Evolutionary conservation across 35 echinoderm and acorn worm genomes (phyloP).

Genomic region (Strongylocentrotus purpuratus): DNA sequence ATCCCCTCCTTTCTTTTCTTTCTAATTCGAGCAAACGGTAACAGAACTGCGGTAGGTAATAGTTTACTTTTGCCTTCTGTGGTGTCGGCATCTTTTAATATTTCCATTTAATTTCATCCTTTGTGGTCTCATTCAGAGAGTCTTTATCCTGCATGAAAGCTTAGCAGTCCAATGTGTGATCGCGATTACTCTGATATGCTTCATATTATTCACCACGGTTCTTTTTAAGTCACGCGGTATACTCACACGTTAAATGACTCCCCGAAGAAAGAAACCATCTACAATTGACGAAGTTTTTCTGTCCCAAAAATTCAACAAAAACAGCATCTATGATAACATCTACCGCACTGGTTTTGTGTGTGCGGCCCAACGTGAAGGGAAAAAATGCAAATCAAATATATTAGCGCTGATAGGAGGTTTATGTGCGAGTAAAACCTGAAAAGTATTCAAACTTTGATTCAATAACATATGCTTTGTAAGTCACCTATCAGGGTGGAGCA

Average conservation of each 20-base stretch:
- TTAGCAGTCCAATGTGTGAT: background rate
- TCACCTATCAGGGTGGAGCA: background rate
- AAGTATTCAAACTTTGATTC: background rate
- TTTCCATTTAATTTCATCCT: background rate
- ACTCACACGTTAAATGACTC: background rate
- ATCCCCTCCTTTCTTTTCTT: background rate
- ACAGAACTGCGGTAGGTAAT: slow-evolving; percentile 16
- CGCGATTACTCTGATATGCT: slow-evolving; percentile 33
- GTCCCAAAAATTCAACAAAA: slow-evolving; percentile 3
- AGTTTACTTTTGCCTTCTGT: slow-evolving; percentile 26
- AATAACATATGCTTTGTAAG: slow-evolving; percentile 5
- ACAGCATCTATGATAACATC: slow-evolving; percentile 27
- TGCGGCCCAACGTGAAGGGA: background rate
- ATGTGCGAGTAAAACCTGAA: background rate
- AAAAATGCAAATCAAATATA: background rate
- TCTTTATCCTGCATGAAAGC: background rate
- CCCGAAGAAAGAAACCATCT: background rate
- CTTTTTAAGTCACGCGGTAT: background rate
- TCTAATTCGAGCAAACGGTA: background rate
- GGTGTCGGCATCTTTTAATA: slow-evolving; percentile 31
- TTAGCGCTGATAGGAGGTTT: background rate
- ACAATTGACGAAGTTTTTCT: slow-evolving; percentile 2
- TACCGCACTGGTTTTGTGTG: slow-evolving; percentile 21
- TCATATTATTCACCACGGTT: background rate
- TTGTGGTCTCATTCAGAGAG: background rate